Conservation (phyloP, 2,888 invertebrate genomes). For the Spisula subtruncata region DNA sequence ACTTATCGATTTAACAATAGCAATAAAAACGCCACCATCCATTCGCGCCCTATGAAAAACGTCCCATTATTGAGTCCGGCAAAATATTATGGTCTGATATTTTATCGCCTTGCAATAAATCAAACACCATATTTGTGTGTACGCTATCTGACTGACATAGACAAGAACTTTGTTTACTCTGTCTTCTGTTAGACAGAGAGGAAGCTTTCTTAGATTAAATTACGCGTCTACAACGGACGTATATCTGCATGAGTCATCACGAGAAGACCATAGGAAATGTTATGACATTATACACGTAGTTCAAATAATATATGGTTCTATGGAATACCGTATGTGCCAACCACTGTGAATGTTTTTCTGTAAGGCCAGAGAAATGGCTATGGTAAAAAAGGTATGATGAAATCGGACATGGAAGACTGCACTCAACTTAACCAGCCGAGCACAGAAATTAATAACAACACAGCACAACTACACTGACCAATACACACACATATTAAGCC, state of each 20-base stretch:
- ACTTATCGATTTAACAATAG: no score
- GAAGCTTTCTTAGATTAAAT: background rate
- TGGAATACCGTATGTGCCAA: no score
- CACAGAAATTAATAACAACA: no score
- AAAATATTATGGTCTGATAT: conserved; percentile 5
- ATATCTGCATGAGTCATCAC: background rate
- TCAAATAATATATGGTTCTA: no score
- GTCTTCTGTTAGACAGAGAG: background rate
- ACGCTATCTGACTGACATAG: background rate
- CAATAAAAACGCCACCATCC: background rate
- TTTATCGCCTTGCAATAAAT: background rate
- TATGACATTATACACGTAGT: background rate
- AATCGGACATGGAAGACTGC: no score
- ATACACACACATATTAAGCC: no score
- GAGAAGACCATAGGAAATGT: background rate
- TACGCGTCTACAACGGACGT: background rate
- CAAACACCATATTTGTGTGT: background rate
- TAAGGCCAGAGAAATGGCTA: no score
- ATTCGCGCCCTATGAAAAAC: background rate
- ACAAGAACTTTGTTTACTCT: background rate
- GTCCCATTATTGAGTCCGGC: background rate
- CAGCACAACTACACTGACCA: no score
- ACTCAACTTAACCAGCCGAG: no score
- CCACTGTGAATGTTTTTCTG: no score
- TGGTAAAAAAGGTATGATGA: no score